These are phyloP conservation scores for Phyllostomus hastatus DNA, from an alignment of 2,113 vertebrate genomes.

Conservation along the genomic window DNA sequence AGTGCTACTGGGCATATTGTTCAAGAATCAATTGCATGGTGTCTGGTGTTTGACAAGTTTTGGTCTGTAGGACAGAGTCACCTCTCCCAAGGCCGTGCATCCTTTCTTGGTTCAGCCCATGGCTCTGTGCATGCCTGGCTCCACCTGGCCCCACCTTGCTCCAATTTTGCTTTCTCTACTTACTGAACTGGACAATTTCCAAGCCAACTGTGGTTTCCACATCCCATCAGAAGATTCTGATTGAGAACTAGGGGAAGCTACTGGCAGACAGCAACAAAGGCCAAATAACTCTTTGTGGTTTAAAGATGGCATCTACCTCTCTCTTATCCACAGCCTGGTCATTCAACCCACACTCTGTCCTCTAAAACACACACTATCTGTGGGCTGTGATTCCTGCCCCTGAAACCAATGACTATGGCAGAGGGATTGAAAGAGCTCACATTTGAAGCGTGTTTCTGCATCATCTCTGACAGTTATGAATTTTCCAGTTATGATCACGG, in stretches of 20 bases:
- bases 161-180: not conserved
- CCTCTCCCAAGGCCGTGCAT: not conserved
- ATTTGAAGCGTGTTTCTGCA: not conserved
- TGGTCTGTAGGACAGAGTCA: not conserved
- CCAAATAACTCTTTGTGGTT: rapidly evolving
- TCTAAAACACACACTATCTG: not conserved
- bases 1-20: not conserved
- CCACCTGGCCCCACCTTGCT: not conserved
- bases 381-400: not conserved
- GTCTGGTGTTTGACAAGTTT: not conserved
- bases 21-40: not conserved
- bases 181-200: not conserved
- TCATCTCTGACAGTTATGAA: not conserved
- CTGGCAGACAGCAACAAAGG: not conserved
- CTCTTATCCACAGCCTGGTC: not conserved
- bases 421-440: not conserved
- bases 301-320: not conserved
- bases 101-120: not conserved
- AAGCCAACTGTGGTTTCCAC: not conserved
- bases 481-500: not conserved
- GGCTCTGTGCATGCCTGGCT: no score
- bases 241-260: not conserved
- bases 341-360: not conserved
- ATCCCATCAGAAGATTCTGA: not conserved
- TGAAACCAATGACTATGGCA: not conserved